Percentiles rank a stretch among this genome's conserved stretches.
Conservation (phyloP, 2,797 vertebrate genomes). For the Alexandromys oeconomus region DNA sequence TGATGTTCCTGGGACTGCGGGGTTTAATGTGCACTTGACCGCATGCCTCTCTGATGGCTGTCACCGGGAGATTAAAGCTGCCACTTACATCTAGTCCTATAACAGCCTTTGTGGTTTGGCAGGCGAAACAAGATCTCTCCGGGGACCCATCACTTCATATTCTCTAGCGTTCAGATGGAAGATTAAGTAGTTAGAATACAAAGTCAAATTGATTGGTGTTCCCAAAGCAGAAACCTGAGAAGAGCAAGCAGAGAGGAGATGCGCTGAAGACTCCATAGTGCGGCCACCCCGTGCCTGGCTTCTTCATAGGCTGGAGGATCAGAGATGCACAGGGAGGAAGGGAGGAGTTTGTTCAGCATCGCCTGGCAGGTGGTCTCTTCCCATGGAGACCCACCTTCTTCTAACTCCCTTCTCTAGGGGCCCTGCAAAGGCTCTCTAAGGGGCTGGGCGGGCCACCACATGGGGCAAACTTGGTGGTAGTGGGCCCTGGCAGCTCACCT, state of each 20-base stretch:
- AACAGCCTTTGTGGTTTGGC: conserved; percentile 62
- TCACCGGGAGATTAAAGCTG: conserved; percentile 37
- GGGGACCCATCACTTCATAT: conserved; percentile 27
- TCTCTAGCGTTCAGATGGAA: background rate
- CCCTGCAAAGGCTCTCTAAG: background rate
- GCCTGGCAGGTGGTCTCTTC: background rate
- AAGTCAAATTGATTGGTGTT: conserved; percentile 41
- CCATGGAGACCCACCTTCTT: background rate
- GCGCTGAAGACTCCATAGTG: background rate
- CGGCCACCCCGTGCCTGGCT: accelerated
- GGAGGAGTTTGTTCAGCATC: too few species aligned
- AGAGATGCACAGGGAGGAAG: background rate
- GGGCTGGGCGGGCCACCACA: too few species aligned
- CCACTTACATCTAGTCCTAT: background rate
- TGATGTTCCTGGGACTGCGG: background rate
- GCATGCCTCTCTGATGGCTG: conserved; percentile 36
- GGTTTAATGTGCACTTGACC: background rate
- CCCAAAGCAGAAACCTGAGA: background rate
- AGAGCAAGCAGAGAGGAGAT: background rate
- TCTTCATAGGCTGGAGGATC: background rate
- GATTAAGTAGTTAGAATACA: conserved; percentile 49
- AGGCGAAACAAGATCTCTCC: conserved; percentile 20
- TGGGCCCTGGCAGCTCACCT: background rate
- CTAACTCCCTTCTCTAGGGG: background rate
- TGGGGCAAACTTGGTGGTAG: background rate